A percentile compares a stretch with the other conserved stretches of the same genome.
Conservation (phyloP, 2,888 invertebrate species). For the Eilema caniola region DNA sequence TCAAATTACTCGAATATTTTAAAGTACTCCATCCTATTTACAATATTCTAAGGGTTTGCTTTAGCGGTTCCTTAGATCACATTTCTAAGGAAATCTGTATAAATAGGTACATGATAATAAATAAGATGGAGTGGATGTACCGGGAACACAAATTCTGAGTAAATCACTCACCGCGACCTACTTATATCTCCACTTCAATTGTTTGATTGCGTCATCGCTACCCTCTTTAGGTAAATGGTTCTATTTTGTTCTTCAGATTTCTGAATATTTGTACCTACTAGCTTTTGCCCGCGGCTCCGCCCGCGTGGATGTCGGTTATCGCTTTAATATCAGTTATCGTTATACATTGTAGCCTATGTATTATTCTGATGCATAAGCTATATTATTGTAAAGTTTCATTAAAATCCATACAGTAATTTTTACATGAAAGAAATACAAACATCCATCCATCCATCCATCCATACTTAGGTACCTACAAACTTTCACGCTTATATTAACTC, state of each 20-base stretch:
- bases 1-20: constrained; percentile 28
- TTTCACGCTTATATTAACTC: no score
- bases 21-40: constrained; percentile 34
- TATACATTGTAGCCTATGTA: no score
- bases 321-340: no score
- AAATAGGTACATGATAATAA: constrained; percentile 51
- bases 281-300: no score
- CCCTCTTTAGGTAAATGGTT: background rate
- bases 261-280: background rate
- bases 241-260: constrained; percentile 2
- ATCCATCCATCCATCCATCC: no score
- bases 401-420: no score
- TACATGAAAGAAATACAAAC: no score
- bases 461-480: no score
- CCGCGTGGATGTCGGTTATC: no score
- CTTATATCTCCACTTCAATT: constrained; percentile 38
- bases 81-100: constrained; percentile 39
- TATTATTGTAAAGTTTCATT: no score
- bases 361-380: no score
- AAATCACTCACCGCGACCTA: constrained; percentile 50
- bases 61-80: constrained; percentile 24
- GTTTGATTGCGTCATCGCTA: constrained; percentile 19
- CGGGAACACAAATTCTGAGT: constrained; percentile 34
- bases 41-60: constrained; percentile 29
- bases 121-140: constrained; percentile 48